phyloP scores from a whole-genome alignment of 2,888 invertebrate species.

The Lithophane socia region DNA sequence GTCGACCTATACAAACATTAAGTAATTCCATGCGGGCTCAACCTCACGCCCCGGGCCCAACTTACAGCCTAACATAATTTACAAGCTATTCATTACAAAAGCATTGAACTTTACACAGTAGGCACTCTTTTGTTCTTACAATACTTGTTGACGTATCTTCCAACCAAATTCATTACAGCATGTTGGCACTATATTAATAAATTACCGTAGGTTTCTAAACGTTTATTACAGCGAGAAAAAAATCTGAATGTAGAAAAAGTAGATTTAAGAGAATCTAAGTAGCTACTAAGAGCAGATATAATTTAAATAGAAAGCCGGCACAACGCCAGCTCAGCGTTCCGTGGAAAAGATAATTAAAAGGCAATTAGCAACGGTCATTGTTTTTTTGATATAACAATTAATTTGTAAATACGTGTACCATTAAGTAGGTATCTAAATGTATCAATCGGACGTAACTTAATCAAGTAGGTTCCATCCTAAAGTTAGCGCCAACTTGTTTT shows the following conservation, averaged over 20 bases:
- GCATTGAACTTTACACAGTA: constrained; percentile 30
- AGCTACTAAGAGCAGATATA: constrained; percentile 15
- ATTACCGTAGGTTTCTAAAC: neutral
- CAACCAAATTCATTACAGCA: constrained; percentile 13
- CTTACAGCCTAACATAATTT: constrained; percentile 34
- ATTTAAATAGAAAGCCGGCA: constrained; percentile 36
- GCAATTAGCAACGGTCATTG: constrained; percentile 29
- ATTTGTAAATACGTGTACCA: neutral
- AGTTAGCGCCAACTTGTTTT: neutral
- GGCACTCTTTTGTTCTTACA: constrained; percentile 39
- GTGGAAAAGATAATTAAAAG: constrained; percentile 45
- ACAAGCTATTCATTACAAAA: constrained; percentile 45
- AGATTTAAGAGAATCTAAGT: neutral
- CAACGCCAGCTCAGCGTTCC: constrained; percentile 28
- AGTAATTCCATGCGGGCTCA: constrained; percentile 26
- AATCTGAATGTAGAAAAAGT: no score
- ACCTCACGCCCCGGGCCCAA: constrained; percentile 10
- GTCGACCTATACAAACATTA: constrained; percentile 37
- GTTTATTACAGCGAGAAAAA: neutral
- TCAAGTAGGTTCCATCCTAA: constrained; percentile 2
- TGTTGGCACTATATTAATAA: constrained; percentile 27
- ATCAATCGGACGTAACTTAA: neutral
- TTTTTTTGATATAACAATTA: neutral
- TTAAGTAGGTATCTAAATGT: neutral
- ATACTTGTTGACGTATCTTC: constrained; percentile 24